Evolutionary conservation across 2,113 vertebrate species (phyloP).

Genomic region (Pyxicephalus adspersus): DNA sequence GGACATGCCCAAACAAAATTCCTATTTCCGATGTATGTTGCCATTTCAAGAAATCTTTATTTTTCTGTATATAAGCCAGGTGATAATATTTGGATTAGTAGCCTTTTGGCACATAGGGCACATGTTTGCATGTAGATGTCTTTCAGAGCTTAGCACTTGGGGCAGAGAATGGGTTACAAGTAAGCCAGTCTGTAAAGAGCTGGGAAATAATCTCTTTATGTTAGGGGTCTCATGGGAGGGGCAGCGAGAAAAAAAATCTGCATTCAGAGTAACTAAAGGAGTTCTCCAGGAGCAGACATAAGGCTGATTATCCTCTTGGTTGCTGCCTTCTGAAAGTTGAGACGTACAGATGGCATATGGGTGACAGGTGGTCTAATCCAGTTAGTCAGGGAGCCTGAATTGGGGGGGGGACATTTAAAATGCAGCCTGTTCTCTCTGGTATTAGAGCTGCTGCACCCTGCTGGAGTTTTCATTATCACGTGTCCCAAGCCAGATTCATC

Average conservation of each 20-base stretch:
- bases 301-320: constrained; percentile 51
- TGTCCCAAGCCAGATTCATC: not conserved
- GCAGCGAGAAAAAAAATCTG: constrained; percentile 27
- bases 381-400: constrained; percentile 53
- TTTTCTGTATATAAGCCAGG: too few relatives aligned
- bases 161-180: constrained; percentile 45
- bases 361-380: constrained; percentile 56
- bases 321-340: constrained; percentile 53
- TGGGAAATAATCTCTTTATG: constrained; percentile 48
- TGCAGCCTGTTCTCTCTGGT: constrained; percentile 44
- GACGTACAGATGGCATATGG: constrained; percentile 54
- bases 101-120: too few relatives aligned
- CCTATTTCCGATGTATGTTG: too few relatives aligned
- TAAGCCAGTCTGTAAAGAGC: constrained; percentile 9
- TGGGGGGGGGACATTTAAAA: constrained; percentile 37
- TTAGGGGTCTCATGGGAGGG: constrained; percentile 43
- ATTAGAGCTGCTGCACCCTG: not conserved
- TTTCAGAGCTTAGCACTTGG: too few relatives aligned
- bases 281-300: constrained; percentile 47
- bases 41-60: too few relatives aligned
- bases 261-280: constrained; percentile 27
- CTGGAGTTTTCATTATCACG: not conserved
- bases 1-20: too few relatives aligned
- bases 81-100: too few relatives aligned
- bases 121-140: too few relatives aligned